phyloP scores from a whole-genome alignment of 1,140 invertebrate genomes.

The Drosophila melanica region DNA sequence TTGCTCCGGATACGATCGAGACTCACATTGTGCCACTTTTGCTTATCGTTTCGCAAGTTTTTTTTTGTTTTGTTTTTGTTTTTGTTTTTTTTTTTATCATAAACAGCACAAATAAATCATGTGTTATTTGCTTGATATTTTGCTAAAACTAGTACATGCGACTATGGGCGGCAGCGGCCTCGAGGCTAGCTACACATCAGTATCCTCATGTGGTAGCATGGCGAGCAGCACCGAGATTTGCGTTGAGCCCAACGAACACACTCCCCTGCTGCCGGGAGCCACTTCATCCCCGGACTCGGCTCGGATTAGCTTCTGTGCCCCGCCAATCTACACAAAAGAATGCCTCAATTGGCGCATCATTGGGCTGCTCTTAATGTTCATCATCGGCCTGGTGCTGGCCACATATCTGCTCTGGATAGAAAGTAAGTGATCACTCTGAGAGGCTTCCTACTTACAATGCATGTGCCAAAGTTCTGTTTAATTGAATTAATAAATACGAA shows the following conservation, averaged over 20 bases:
- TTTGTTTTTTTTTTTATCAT: no score
- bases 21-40: conserved; percentile 42
- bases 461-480: not conserved
- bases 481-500: not conserved
- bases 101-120: conserved; percentile 32
- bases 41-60: conserved; percentile 47
- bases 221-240: not conserved
- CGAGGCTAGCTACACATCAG: not conserved
- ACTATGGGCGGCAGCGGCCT: not conserved
- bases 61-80: no score
- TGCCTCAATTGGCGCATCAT: conserved; percentile 67
- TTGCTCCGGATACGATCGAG: conserved; percentile 9
- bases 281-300: not conserved
- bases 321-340: conserved; percentile 43
- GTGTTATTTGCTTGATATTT: conserved; percentile 63
- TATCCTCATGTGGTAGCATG: not conserved
- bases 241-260: conserved; percentile 52
- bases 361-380: conserved; percentile 54
- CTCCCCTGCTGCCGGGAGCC: conserved; percentile 54
- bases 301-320: not conserved
- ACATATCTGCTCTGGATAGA: conserved; percentile 68
- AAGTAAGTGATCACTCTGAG: conserved; percentile 52
- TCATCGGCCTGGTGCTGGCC: conserved; percentile 44
- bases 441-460: not conserved
- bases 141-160: conserved; percentile 33